Evolutionary conservation across 1,140 invertebrate genomes (phyloP).

Genomic region (Schlechtendalia chinensis): DNA sequence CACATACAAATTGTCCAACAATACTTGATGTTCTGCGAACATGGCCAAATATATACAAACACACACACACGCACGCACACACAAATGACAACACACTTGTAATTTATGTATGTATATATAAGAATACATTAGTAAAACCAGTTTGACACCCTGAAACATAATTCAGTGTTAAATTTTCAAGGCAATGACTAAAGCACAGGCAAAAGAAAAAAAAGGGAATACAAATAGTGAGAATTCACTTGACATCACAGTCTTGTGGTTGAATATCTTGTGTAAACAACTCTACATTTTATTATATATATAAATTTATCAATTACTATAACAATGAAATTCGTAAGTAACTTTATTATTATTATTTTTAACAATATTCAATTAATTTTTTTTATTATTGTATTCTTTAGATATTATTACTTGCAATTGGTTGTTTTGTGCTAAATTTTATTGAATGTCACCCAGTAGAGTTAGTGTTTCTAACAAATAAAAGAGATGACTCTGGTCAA

Average conservation of each 20-base stretch:
- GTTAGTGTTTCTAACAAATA: constrained; percentile 36
- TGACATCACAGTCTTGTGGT: constrained; percentile 13
- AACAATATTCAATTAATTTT: not conserved
- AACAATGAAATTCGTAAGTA: constrained; percentile 44
- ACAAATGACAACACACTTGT: too few species aligned
- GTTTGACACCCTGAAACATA: constrained; percentile 46
- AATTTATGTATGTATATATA: constrained; percentile 5
- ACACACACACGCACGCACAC: not conserved
- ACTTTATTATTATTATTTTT: not conserved
- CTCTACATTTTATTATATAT: not conserved
- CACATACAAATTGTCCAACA: constrained; percentile 21
- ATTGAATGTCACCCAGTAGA: constrained; percentile 27
- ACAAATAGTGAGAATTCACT: constrained; percentile 20
- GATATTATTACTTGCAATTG: constrained; percentile 15
- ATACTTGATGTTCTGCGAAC: constrained; percentile 17
- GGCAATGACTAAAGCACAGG: not conserved
- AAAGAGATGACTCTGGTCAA: constrained; percentile 35
- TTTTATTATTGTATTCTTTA: not conserved
- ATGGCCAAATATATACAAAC: constrained; percentile 10
- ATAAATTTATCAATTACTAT: not conserved
- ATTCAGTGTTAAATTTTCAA: constrained; percentile 37
- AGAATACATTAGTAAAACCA: constrained; percentile 43
- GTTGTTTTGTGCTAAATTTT: constrained; percentile 31
- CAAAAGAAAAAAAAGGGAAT: not conserved
- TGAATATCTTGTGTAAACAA: constrained; percentile 8